phyloP scores from a whole-genome alignment of 1,140 invertebrate genomes.

The Andricus grossulariae region DNA sequence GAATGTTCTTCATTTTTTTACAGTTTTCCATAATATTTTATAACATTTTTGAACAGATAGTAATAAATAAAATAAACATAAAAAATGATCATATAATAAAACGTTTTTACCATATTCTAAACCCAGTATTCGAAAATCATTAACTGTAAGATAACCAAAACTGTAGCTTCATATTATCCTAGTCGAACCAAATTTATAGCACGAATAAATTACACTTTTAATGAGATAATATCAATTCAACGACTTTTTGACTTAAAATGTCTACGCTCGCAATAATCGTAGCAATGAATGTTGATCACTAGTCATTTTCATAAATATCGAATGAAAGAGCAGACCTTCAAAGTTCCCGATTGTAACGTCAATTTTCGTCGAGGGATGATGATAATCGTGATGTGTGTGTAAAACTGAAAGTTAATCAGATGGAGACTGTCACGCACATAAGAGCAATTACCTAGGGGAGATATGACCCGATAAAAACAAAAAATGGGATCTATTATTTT shows the following conservation, averaged over 20 bases:
- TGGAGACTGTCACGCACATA: conserved; percentile 1
- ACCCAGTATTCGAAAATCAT: no score
- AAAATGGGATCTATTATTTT: not conserved
- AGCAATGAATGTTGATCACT: not conserved
- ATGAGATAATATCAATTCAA: no score
- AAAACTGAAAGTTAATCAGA: not conserved
- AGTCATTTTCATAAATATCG: conserved; percentile 17
- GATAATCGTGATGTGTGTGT: not conserved
- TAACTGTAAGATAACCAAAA: no score
- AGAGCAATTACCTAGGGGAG: not conserved
- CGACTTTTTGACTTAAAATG: not conserved
- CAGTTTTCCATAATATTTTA: no score
- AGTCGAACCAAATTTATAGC: no score
- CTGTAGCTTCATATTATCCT: no score
- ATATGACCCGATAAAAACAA: not conserved
- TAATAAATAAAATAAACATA: no score
- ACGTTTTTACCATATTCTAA: no score
- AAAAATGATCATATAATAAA: no score
- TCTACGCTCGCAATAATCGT: not conserved
- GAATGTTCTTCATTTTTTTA: no score
- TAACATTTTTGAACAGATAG: no score
- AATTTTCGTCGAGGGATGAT: conserved; percentile 4
- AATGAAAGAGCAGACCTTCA: not conserved
- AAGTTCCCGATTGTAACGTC: not conserved
- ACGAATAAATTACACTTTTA: no score